A percentile compares a stretch with the other conserved stretches of the same genome.
These are phyloP conservation scores for Oncorhynchus kisutch DNA, from an alignment of 2,113 vertebrate genomes.

Conservation along the genomic window DNA sequence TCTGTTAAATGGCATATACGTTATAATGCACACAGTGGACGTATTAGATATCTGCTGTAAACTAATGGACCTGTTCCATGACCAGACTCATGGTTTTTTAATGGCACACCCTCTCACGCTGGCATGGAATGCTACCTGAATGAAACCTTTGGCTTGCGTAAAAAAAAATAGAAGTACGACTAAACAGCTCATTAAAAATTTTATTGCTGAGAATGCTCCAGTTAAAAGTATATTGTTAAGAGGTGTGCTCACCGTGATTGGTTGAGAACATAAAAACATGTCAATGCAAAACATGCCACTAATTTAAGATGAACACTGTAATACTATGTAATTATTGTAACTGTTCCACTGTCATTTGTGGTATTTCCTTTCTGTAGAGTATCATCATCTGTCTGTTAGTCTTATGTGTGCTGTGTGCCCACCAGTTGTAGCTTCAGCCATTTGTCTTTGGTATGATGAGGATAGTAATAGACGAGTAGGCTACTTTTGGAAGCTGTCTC, in stretches of 20 bases:
- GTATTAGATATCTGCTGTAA: neutral
- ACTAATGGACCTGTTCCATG: neutral
- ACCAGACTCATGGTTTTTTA: slow-evolving; percentile 63
- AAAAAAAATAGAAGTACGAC: neutral
- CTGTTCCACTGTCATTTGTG: slow-evolving; percentile 17
- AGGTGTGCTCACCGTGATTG: neutral
- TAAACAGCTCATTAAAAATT: slow-evolving; percentile 10
- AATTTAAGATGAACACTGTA: neutral
- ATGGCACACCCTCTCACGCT: slow-evolving; percentile 47
- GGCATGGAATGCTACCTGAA: slow-evolving; percentile 40
- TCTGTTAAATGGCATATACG: neutral
- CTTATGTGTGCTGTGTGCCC: too few relatives aligned
- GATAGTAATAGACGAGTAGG: neutral
- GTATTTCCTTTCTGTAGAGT: too few relatives aligned
- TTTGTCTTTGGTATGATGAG: slow-evolving; percentile 3
- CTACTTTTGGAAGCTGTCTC: slow-evolving; percentile 18
- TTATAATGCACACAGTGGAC: neutral
- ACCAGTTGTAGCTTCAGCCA: too few relatives aligned
- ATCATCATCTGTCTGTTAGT: too few relatives aligned
- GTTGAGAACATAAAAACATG: neutral
- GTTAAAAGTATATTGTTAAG: neutral
- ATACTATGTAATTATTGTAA: slow-evolving; percentile 19
- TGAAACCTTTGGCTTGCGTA: slow-evolving; percentile 22
- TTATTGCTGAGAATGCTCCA: neutral
- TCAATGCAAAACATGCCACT: neutral